Evolutionary conservation across 2,797 vertebrate genomes (phyloP).

Genomic region (Otus scops): DNA sequence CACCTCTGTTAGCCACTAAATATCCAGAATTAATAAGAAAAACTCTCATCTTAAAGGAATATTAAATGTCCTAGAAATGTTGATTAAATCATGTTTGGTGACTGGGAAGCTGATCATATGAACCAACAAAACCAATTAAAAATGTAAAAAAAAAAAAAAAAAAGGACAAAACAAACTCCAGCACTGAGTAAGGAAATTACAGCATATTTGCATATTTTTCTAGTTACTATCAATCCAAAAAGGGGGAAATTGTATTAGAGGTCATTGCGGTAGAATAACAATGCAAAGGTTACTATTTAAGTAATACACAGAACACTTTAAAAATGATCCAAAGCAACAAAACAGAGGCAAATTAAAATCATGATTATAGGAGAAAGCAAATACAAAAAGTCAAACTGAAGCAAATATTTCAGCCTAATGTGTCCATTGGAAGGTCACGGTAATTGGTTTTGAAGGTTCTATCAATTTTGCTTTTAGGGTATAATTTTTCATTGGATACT

Average conservation of each 20-base stretch:
- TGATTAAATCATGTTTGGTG: neutral
- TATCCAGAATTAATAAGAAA: neutral
- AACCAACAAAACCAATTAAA: neutral
- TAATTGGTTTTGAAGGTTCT: neutral
- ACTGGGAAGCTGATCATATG: neutral
- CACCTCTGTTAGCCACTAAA: neutral
- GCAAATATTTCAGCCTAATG: neutral
- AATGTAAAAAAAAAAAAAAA: neutral
- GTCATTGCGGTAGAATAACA: slow-evolving; percentile 21
- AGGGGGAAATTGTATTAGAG: neutral
- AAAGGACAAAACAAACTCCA: neutral
- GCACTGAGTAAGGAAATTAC: neutral
- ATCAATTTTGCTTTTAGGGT: neutral
- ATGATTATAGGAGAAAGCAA: neutral
- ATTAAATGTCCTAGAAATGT: neutral
- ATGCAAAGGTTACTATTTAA: neutral
- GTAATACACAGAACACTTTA: neutral
- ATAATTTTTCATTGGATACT: neutral
- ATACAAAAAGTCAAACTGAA: neutral
- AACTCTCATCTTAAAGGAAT: neutral
- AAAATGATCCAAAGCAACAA: slow-evolving; percentile 2
- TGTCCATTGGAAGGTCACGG: neutral
- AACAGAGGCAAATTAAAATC: slow-evolving; percentile 28
- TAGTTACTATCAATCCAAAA: slow-evolving; percentile 12
- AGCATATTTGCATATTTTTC: slow-evolving; percentile 31